Conservation (phyloP, 2,113 vertebrate species). For the Cavia porcellus region DNA sequence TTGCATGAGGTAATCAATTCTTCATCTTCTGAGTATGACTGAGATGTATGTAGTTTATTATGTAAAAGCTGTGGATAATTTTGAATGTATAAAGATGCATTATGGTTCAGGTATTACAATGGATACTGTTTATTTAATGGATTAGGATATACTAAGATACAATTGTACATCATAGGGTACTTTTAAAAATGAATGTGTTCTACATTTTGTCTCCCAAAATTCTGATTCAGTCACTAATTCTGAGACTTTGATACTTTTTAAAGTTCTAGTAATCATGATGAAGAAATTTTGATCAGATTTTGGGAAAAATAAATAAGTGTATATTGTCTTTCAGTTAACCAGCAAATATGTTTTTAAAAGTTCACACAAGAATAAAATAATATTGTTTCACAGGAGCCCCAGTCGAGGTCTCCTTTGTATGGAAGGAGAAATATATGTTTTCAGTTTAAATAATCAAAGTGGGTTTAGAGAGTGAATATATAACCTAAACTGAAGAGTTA, state of each 20-base stretch:
- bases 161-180: not conserved
- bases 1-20: not conserved
- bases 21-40: not conserved
- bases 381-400: not conserved
- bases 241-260: not conserved
- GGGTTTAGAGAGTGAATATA: slow-evolving; percentile 58
- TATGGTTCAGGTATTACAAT: not conserved
- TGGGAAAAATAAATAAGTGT: not conserved
- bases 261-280: not conserved
- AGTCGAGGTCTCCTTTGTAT: slow-evolving; percentile 29
- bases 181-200: slow-evolving; percentile 18
- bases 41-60: not conserved
- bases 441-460: slow-evolving; percentile 72
- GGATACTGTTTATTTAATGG: not conserved
- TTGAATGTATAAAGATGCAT: not conserved
- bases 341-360: not conserved
- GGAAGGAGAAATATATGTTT: slow-evolving; percentile 61
- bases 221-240: not conserved
- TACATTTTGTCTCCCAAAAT: not conserved
- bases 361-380: not conserved
- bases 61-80: not conserved
- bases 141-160: not conserved
- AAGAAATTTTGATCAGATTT: not conserved
- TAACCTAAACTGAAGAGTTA: slow-evolving; percentile 56
- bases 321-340: not conserved